Conservation (phyloP, 2,113 vertebrate genomes). For the Limnothrissa miodon region DNA sequence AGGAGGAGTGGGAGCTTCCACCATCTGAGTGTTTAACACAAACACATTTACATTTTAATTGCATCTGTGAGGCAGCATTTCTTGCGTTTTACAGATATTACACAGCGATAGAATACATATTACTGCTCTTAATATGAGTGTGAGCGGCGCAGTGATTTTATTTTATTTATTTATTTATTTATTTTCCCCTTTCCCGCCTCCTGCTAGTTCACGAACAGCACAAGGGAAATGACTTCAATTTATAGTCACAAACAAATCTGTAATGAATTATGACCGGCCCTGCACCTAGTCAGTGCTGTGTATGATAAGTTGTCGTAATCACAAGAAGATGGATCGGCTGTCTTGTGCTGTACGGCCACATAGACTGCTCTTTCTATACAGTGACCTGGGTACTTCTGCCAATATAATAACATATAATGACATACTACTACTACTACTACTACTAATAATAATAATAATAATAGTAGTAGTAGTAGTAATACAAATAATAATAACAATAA, state of each 20-base stretch:
- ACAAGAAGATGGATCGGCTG: constrained; percentile 24
- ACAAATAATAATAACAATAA: background rate
- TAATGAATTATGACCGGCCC: constrained; percentile 31
- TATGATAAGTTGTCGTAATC: constrained; percentile 25
- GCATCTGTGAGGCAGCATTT: background rate
- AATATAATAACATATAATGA: background rate
- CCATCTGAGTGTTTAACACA: background rate
- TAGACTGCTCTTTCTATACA: background rate
- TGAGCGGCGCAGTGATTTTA: background rate
- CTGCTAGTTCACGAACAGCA: background rate
- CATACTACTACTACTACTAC: no score
- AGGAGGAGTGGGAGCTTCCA: constrained; percentile 18
- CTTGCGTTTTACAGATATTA: constrained; percentile 12
- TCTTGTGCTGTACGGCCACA: background rate
- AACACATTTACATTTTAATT: constrained; percentile 17
- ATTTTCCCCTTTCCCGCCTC: background rate
- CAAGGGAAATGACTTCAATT: constrained; percentile 21
- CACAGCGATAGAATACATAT: constrained; percentile 1
- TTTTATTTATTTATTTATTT: background rate
- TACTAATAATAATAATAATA: no score
- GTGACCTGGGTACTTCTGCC: background rate
- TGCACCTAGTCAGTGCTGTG: background rate
- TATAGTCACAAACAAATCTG: constrained; percentile 40
- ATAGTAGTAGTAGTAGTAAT: background rate
- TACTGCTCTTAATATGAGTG: constrained; percentile 14